Conservation (phyloP, 1,140 invertebrate genomes). For the Drosophila grimshawi region DNA sequence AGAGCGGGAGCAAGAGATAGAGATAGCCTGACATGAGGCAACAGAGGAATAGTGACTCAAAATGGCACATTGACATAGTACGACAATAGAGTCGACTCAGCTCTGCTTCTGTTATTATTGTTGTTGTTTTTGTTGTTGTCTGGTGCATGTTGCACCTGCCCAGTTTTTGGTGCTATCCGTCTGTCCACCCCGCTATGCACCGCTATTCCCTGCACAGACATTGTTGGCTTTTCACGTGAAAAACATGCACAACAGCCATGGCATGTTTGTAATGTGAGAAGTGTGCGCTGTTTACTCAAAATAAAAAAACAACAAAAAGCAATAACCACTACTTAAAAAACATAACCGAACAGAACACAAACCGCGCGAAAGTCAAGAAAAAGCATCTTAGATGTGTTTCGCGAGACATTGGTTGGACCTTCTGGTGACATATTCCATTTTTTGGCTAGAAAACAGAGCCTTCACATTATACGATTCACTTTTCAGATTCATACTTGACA, state of each 20-base stretch:
- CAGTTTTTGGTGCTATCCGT: constrained; percentile 21
- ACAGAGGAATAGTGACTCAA: constrained; percentile 22
- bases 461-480: not conserved
- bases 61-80: constrained; percentile 57
- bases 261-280: constrained; percentile 43
- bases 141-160: constrained; percentile 68
- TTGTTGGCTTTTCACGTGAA: constrained; percentile 56
- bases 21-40: not conserved
- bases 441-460: not conserved
- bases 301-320: constrained; percentile 17
- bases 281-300: constrained; percentile 27
- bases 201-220: not conserved
- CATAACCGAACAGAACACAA: not conserved
- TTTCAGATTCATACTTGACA: too few relatives aligned
- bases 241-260: constrained; percentile 36
- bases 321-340: not conserved
- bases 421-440: not conserved
- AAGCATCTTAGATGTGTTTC: constrained; percentile 11
- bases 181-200: constrained; percentile 5
- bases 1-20: not conserved
- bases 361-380: constrained; percentile 1
- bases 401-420: constrained; percentile 2
- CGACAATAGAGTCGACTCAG: constrained; percentile 24
- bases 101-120: constrained; percentile 9
- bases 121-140: not conserved